Conservation (phyloP, 30 jellyfish, hydroid and myxozoan genomes). For the Calvadosia cruxmelitensis region DNA sequence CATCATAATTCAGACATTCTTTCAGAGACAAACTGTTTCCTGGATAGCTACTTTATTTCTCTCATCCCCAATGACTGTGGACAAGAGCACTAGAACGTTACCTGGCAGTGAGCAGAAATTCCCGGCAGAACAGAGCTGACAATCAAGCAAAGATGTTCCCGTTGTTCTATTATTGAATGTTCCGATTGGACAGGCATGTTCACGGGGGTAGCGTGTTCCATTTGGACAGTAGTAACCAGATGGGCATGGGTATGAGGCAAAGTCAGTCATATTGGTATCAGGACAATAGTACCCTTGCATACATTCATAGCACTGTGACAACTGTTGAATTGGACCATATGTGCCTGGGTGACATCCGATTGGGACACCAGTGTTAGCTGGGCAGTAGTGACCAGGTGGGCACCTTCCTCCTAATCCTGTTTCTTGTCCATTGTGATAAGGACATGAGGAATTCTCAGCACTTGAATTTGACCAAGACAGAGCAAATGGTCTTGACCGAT, state of each 20-base stretch:
- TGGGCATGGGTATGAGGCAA: constrained; percentile 68
- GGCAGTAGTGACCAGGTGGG: constrained; percentile 88
- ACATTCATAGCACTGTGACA: constrained; percentile 73
- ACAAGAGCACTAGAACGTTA: constrained; percentile 10
- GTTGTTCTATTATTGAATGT: constrained; percentile 45
- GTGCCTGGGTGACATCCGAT: constrained; percentile 77
- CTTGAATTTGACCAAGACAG: too few species aligned
- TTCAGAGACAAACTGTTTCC: too few species aligned
- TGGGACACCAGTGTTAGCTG: constrained; percentile 62
- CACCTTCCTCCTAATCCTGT: constrained; percentile 91
- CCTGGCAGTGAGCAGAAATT: constrained; percentile 78
- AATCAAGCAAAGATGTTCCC: constrained; percentile 36
- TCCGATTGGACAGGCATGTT: constrained; percentile 75
- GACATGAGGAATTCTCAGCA: constrained; percentile 28
- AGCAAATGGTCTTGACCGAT: constrained; percentile 65
- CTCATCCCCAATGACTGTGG: too few species aligned
- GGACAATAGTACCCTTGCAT: constrained; percentile 93
- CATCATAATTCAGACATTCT: neutral
- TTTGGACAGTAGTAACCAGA: constrained; percentile 89
- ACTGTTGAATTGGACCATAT: constrained; percentile 56
- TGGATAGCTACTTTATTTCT: too few species aligned
- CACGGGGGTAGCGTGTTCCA: constrained; percentile 58
- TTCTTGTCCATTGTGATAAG: constrained; percentile 70
- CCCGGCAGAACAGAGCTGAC: constrained; percentile 78
- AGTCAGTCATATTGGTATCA: constrained; percentile 57